Evolutionary conservation across 2,797 vertebrate genomes (phyloP).

Genomic region (Pseudochromis fuscus): DNA sequence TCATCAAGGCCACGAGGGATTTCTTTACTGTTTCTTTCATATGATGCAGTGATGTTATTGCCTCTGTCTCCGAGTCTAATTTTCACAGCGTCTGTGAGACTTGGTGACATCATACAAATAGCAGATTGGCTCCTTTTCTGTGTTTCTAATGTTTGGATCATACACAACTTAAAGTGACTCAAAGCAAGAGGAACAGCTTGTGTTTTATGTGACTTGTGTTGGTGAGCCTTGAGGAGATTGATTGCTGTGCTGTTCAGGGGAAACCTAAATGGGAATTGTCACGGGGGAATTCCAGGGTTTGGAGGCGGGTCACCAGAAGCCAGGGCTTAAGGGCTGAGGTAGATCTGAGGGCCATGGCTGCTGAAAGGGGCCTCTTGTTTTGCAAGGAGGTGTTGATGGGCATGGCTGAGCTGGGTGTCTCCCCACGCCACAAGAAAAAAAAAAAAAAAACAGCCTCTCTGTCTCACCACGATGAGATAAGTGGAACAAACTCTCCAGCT

Average conservation of each 20-base stretch:
- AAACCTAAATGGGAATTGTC: constrained; percentile 49
- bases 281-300: constrained; percentile 66
- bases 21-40: constrained; percentile 15
- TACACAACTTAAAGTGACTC: constrained; percentile 5
- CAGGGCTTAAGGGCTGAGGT: constrained; percentile 38
- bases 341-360: constrained; percentile 51
- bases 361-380: constrained; percentile 78
- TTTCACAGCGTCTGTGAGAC: constrained; percentile 13
- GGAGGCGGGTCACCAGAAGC: constrained; percentile 53
- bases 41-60: constrained; percentile 23
- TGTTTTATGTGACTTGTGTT: constrained; percentile 9
- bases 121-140: constrained; percentile 4
- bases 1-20: constrained; percentile 40
- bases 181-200: constrained; percentile 4
- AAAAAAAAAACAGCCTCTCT: constrained; percentile 32
- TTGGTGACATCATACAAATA: constrained; percentile 1
- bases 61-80: constrained; percentile 31
- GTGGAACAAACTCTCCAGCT: constrained; percentile 65
- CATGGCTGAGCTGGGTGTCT: constrained; percentile 54
- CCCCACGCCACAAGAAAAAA: constrained; percentile 29
- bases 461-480: constrained; percentile 72
- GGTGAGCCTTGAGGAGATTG: constrained; percentile 34
- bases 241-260: constrained; percentile 40
- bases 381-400: constrained; percentile 74
- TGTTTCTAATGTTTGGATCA: constrained; percentile 13